Base-by-base conservation (phyloP, 2,888 invertebrate genomes). In the Apodemia duryi region DNA sequence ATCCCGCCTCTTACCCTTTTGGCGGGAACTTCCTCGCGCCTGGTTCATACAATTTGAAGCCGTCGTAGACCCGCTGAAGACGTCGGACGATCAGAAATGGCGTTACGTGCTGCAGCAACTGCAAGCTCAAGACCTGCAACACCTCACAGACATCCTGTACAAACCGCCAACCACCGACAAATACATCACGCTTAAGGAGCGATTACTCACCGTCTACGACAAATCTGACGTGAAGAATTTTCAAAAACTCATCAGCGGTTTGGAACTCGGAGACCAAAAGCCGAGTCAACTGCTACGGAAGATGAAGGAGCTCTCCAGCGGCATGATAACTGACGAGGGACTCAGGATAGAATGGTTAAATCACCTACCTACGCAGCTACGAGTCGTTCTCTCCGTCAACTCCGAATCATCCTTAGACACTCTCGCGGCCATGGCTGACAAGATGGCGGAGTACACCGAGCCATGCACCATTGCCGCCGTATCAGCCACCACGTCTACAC, bases 11-110 rank as follows among this genome's bases (percentile, higher is more conserved):
- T 49, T 67, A 62, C 67, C 68, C 2, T 70, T 68, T 63, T 70
- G 70, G 67, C 57, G 67, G 1, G 68, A 70, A 60, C 41, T 60
- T 57, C 68, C 68, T 2, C 51, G 64, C 10, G 63, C 65, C 7
- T 69, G 69, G 68, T 69, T 69, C 57, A 65, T 66, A n/a, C 69
- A 68, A 64, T 67, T 67, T 38, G 69, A 70, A 69, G 67, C 68
- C 10, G 63, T 70, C 11, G 54, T 70, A 2, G 65, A 66, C 41
- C 67, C 67, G 6, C 29, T 65, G 52, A 66, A 67, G 52, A 67
- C 65, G 4, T 38, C 43, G 6, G 61, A 64, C 21, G 64, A 61
- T 35, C 46, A 64, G 21, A 64, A 61, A 9, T 64, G 61, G 6
- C 61, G 64, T 4, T 61, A 68, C 63, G 65, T 68, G 7, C 64